Conservation (phyloP, 2,113 vertebrate genomes). For the Clarias magur region DNA sequence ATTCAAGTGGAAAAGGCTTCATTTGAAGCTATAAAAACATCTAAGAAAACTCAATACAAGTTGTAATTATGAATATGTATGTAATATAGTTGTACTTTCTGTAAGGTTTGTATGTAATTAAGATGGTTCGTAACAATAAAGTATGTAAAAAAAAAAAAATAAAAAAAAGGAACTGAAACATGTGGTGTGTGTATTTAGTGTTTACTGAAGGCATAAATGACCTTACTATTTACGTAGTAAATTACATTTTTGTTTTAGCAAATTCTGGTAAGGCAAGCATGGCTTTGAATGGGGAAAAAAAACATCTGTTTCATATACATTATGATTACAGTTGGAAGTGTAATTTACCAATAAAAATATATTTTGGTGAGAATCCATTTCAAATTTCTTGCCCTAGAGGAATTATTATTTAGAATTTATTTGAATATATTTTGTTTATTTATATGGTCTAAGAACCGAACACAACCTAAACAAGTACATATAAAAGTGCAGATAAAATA, state of each 20-base stretch:
- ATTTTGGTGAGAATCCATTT: not conserved
- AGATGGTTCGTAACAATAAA: slow-evolving; percentile 71
- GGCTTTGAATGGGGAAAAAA: not conserved
- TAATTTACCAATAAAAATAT: not conserved
- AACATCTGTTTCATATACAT: not conserved
- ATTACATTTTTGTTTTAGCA: not conserved
- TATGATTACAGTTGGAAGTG: not conserved
- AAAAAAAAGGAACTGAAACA: not conserved
- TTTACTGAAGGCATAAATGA: too few relatives aligned
- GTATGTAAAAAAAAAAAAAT: slow-evolving; percentile 43
- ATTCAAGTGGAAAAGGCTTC: slow-evolving; percentile 55
- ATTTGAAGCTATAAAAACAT: slow-evolving; percentile 35
- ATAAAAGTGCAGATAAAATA: not conserved
- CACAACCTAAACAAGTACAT: not conserved
- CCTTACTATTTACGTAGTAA: not conserved
- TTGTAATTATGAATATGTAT: slow-evolving; percentile 49
- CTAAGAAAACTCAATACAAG: slow-evolving; percentile 45
- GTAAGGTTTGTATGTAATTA: slow-evolving; percentile 74
- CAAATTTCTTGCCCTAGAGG: not conserved
- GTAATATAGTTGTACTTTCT: slow-evolving; percentile 65
- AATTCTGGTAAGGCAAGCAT: not conserved
- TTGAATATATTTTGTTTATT: too few relatives aligned
- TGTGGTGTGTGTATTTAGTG: not conserved
- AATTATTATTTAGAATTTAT: not conserved
- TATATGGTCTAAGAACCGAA: not conserved